Conservation (phyloP, 2,113 vertebrate genomes). For the Sinocyclocheilus maitianheensis region DNA sequence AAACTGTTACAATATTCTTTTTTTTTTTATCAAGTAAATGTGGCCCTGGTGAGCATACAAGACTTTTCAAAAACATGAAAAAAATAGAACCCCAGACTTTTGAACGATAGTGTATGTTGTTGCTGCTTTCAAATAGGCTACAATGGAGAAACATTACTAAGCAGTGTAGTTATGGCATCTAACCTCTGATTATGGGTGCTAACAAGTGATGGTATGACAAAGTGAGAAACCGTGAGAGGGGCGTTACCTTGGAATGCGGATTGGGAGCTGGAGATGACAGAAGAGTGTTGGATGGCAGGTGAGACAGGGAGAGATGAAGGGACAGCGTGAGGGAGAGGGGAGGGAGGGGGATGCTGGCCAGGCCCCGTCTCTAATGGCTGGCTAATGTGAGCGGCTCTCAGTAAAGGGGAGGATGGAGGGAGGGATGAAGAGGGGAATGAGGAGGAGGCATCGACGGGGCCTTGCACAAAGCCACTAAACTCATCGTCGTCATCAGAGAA, state of each 20-base stretch:
- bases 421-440: conserved; percentile 68
- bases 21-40: no score
- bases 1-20: no score
- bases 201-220: conserved; percentile 54
- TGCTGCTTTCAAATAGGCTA: no score
- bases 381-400: conserved; percentile 69
- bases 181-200: not conserved
- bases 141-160: no score
- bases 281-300: conserved; percentile 73
- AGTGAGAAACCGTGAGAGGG: conserved; percentile 52
- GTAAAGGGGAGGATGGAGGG: conserved; percentile 73
- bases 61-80: no score
- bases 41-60: no score
- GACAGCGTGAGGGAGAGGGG: conserved; percentile 58
- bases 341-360: conserved; percentile 54
- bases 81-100: no score
- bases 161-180: not conserved
- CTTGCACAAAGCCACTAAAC: conserved; percentile 98
- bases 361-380: conserved; percentile 52
- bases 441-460: conserved; percentile 78
- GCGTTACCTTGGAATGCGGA: conserved; percentile 79
- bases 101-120: no score
- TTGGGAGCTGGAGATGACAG: conserved; percentile 83
- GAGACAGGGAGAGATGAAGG: conserved; percentile 70
- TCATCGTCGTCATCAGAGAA: conserved; percentile 87